Conservation (phyloP, 2,113 vertebrate genomes). For the Sinosuthora webbiana region DNA sequence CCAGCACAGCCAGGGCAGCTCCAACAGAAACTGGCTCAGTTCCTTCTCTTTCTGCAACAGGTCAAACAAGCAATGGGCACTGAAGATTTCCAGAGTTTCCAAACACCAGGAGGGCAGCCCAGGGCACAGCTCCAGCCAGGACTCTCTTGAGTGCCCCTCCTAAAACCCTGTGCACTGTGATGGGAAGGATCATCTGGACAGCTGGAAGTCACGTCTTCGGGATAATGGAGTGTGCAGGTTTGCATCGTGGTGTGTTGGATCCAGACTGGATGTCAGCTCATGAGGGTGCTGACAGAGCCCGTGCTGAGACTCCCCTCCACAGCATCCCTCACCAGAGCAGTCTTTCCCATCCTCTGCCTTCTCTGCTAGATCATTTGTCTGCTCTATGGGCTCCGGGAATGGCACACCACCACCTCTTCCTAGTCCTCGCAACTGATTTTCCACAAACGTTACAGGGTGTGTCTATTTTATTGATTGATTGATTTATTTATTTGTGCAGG, state of each 20-base stretch:
- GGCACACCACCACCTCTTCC: not conserved
- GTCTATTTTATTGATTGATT: not conserved
- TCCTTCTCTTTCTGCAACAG: not conserved
- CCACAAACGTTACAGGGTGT: not conserved
- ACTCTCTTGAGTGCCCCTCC: not conserved
- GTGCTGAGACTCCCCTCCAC: fast-evolving
- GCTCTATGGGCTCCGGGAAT: not conserved
- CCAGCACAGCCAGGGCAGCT: not conserved
- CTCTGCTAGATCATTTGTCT: not conserved
- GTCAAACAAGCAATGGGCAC: not conserved
- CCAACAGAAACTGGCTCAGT: fast-evolving
- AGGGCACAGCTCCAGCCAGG: not conserved
- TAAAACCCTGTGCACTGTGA: not conserved
- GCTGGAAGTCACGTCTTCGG: fast-evolving
- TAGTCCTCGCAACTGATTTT: not conserved
- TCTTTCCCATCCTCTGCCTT: not conserved
- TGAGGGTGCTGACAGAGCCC: not conserved
- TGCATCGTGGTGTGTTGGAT: not conserved
- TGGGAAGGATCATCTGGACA: fast-evolving
- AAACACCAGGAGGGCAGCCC: not conserved
- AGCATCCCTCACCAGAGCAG: not conserved
- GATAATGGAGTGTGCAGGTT: not conserved
- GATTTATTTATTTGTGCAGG: not conserved
- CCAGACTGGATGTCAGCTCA: not conserved
- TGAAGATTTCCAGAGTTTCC: not conserved